Conservation (phyloP, 1,140 invertebrate genomes). For the Drosophila repleta region DNA sequence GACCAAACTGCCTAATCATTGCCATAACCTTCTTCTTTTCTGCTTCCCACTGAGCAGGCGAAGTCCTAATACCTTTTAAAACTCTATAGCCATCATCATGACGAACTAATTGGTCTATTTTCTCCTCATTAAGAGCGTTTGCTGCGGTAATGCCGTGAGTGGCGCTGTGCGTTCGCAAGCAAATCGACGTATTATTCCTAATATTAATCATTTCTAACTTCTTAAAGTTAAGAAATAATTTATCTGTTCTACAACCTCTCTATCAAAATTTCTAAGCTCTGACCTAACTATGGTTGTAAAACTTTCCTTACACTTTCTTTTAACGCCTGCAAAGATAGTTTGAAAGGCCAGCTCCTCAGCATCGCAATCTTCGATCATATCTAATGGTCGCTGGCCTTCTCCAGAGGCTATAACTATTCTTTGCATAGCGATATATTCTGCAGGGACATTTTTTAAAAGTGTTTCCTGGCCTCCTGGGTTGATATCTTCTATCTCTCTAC, state of each 20-base stretch:
- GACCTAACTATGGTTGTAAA: neutral
- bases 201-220: slow-evolving; percentile 4
- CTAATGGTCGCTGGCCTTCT: slow-evolving; percentile 13
- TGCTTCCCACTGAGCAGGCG: neutral
- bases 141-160: slow-evolving; percentile 24
- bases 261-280: too few species aligned
- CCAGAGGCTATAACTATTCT: slow-evolving; percentile 11
- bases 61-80: too few species aligned
- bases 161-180: slow-evolving; percentile 15
- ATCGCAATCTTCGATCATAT: slow-evolving; percentile 11
- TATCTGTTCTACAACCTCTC: too few species aligned
- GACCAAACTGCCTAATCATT: too few species aligned
- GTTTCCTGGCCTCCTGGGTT: neutral
- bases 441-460: slow-evolving; percentile 9
- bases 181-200: slow-evolving; percentile 1
- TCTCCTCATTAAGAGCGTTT: neutral
- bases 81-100: neutral
- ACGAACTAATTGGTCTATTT: neutral
- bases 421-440: slow-evolving; percentile 1
- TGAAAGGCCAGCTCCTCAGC: slow-evolving; percentile 12
- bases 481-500: too few species aligned
- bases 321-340: too few species aligned
- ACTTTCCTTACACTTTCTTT: slow-evolving; percentile 1
- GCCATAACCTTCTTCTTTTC: neutral
- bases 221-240: slow-evolving; percentile 5